Evolutionary conservation across 1,140 invertebrate species (phyloP).

Genomic region (Mesaphorura yosii): DNA sequence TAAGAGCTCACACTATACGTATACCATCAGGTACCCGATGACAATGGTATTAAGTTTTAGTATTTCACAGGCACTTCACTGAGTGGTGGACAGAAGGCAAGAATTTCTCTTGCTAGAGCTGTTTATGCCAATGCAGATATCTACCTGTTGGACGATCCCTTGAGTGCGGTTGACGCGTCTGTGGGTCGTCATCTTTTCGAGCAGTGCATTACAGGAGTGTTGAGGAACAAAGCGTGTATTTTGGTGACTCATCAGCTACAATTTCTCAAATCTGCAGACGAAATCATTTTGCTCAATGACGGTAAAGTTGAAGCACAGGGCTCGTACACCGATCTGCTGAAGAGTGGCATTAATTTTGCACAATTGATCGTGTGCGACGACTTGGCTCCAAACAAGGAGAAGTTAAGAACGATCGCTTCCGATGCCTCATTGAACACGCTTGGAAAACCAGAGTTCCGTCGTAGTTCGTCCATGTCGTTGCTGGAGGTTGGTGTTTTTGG

Average conservation of each 20-base stretch:
- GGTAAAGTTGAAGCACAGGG: slow-evolving; percentile 18
- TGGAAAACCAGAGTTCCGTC: background rate
- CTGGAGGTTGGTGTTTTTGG: background rate
- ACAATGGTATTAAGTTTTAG: no score
- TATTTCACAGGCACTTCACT: slow-evolving; percentile 49
- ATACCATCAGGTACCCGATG: no score
- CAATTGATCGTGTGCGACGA: slow-evolving; percentile 33
- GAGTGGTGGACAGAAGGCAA: slow-evolving; percentile 80
- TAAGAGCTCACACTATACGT: no score
- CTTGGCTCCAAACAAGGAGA: background rate
- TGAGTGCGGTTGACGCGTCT: slow-evolving; percentile 41
- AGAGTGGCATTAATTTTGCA: slow-evolving; percentile 10
- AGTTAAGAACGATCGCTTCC: background rate
- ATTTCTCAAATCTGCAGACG: slow-evolving; percentile 26
- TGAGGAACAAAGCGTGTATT: slow-evolving; percentile 35
- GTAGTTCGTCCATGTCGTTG: slow-evolving; percentile 3
- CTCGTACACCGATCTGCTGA: slow-evolving; percentile 15
- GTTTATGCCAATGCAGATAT: slow-evolving; percentile 41
- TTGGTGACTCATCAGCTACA: slow-evolving; percentile 41
- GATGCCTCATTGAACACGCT: background rate
- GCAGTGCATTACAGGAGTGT: slow-evolving; percentile 33
- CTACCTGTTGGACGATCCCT: slow-evolving; percentile 42
- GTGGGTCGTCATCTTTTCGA: slow-evolving; percentile 43
- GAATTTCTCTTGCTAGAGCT: slow-evolving; percentile 64
- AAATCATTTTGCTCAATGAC: slow-evolving; percentile 24